Conservation (phyloP, 2,888 invertebrate species). For the Pandemis corylana region DNA sequence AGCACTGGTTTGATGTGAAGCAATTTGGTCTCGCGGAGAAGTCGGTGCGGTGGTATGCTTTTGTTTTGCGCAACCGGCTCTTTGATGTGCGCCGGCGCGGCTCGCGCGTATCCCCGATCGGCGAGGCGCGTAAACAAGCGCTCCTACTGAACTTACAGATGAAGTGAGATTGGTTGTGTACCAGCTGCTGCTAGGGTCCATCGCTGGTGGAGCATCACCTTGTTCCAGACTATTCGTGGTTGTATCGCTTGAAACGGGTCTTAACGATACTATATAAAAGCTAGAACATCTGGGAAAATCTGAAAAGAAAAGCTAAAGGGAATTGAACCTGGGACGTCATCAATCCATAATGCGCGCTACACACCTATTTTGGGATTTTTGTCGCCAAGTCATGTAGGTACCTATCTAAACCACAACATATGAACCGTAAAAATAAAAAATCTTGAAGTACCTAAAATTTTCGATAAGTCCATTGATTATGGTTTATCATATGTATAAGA, state of each 20-base stretch:
- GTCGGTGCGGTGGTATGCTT: not conserved
- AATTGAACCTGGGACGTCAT: no score
- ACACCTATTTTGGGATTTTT: no score
- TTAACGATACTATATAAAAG: no score
- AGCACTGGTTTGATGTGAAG: not conserved
- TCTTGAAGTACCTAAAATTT: no score
- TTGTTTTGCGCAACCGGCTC: conserved; percentile 6
- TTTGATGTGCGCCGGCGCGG: conserved; percentile 9
- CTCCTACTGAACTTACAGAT: not conserved
- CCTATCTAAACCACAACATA: no score
- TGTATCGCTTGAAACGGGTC: not conserved
- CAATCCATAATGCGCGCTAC: no score
- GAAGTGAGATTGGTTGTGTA: not conserved
- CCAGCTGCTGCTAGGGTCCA: not conserved
- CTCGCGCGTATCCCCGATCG: not conserved
- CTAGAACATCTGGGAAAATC: no score
- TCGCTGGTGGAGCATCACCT: not conserved
- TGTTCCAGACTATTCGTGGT: not conserved
- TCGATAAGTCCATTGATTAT: no score
- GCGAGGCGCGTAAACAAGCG: not conserved
- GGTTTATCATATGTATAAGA: not conserved
- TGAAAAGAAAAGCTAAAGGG: no score
- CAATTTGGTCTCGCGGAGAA: not conserved
- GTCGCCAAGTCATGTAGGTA: no score
- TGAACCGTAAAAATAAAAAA: no score